A percentile compares a stretch with the other conserved stretches of the same genome.
These are phyloP conservation scores for Macrosoma leucophasiata DNA, from an alignment of 2,888 invertebrate genomes.

Conservation along the genomic window DNA sequence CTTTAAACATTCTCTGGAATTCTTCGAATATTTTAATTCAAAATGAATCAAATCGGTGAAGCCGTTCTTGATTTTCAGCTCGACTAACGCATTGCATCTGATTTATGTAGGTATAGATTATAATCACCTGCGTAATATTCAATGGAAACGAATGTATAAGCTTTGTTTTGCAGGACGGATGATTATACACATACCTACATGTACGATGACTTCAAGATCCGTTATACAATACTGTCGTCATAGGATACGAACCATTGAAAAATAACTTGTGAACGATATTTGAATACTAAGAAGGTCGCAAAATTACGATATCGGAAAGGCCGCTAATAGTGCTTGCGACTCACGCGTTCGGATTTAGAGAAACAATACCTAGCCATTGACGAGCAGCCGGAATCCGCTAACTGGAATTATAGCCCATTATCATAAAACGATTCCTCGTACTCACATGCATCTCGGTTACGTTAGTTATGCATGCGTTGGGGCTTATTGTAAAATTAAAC, in stretches of 20 bases:
- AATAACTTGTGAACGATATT: conserved; percentile 55
- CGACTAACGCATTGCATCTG: too few species aligned
- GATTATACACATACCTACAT: conserved; percentile 30
- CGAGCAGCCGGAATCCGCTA: conserved; percentile 48
- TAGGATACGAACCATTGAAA: conserved; percentile 55
- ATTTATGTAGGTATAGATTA: too few species aligned
- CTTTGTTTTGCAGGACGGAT: too few species aligned
- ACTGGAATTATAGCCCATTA: conserved; percentile 56
- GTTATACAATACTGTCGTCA: conserved; percentile 60
- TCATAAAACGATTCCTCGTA: conserved; percentile 60
- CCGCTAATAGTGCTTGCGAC: conserved; percentile 46
- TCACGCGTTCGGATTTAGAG: conserved; percentile 51
- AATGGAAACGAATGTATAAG: too few species aligned
- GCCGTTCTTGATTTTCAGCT: too few species aligned
- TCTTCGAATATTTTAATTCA: too few species aligned
- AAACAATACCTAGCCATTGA: conserved; percentile 55
- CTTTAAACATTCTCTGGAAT: too few species aligned
- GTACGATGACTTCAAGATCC: conserved; percentile 37
- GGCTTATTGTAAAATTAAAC: conserved; percentile 32
- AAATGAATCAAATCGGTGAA: too few species aligned
- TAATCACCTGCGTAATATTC: too few species aligned
- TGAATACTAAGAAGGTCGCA: conserved; percentile 58
- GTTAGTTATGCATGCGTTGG: conserved; percentile 34
- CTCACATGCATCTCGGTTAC: conserved; percentile 31
- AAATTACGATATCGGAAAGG: conserved; percentile 58